phyloP scores from a whole-genome alignment of 2,113 vertebrate genomes.

The Calypte anna region DNA sequence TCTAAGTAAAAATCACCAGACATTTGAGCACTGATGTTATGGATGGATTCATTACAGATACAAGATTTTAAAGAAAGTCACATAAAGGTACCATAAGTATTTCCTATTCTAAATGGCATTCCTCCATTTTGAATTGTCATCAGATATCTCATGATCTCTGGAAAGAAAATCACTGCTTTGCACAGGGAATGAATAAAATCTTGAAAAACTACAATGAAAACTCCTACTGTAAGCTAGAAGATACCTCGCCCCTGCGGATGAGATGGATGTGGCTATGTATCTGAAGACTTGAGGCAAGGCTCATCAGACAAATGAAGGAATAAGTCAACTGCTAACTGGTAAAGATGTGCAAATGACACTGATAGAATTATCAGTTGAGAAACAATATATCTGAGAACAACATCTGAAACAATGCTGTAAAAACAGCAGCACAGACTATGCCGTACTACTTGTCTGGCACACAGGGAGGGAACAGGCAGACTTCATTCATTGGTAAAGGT shows the following conservation, averaged over 20 bases:
- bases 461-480: not conserved
- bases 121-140: not conserved
- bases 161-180: not conserved
- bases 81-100: not conserved
- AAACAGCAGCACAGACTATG: not conserved
- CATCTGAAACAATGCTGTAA: constrained; percentile 15
- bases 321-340: not conserved
- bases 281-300: not conserved
- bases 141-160: not conserved
- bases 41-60: not conserved
- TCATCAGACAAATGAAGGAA: not conserved
- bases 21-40: fast-evolving
- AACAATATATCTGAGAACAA: constrained; percentile 25
- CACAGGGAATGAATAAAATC: not conserved
- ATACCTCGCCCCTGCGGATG: not conserved
- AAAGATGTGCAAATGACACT: constrained; percentile 1
- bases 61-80: not conserved
- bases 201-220: not conserved
- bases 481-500: not conserved
- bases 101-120: not conserved
- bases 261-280: not conserved
- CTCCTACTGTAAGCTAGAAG: not conserved
- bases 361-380: constrained; percentile 24
- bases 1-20: not conserved
- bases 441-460: not conserved